phyloP scores from a whole-genome alignment of 2,888 invertebrate species.

The Leucoma salicis region DNA sequence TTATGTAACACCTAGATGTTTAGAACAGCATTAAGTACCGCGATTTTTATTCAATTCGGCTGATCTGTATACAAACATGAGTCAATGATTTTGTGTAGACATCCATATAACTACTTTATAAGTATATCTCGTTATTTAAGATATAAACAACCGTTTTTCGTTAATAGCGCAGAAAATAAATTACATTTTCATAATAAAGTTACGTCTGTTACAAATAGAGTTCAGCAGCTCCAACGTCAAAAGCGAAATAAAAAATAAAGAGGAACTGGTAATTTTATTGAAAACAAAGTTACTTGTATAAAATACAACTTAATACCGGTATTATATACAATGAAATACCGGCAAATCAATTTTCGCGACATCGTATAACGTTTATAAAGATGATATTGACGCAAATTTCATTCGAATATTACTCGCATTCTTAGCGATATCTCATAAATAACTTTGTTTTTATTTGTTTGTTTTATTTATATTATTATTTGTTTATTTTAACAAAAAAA shows the following conservation, averaged over 20 bases:
- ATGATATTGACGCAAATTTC: too few species aligned
- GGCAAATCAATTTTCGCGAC: background rate
- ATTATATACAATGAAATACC: background rate
- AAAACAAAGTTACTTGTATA: background rate
- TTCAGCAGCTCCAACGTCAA: constrained; percentile 1
- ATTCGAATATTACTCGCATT: background rate
- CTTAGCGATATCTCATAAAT: background rate
- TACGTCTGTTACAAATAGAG: background rate
- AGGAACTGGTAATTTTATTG: background rate
- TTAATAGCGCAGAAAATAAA: background rate
- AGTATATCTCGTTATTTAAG: background rate
- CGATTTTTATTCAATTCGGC: too few species aligned
- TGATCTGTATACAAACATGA: too few species aligned
- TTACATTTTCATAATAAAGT: constrained; percentile 2
- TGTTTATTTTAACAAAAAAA: too few species aligned
- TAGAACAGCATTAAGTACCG: too few species aligned
- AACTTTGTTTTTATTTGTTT: background rate
- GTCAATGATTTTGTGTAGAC: too few species aligned
- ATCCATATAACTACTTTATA: too few species aligned
- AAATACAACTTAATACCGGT: background rate
- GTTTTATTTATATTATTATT: background rate
- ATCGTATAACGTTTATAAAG: background rate
- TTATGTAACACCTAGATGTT: too few species aligned
- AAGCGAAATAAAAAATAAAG: background rate
- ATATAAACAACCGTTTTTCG: background rate